Evolutionary conservation across 2,113 vertebrate species (phyloP).

Genomic region (Cyprinus carpio): DNA sequence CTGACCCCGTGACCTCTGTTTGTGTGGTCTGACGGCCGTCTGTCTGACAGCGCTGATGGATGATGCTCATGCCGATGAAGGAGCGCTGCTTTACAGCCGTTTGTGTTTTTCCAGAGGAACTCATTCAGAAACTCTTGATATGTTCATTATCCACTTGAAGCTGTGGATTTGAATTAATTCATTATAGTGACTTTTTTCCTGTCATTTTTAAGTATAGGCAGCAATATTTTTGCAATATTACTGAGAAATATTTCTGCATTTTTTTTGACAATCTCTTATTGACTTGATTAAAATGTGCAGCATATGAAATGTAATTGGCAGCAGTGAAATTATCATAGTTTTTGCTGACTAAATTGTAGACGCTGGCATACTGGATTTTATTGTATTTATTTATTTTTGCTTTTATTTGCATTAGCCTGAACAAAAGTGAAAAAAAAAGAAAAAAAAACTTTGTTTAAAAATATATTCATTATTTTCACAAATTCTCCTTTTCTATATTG

Average conservation of each 20-base stretch:
- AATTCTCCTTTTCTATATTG: too few relatives aligned
- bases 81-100: not conserved
- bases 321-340: too few relatives aligned
- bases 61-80: not conserved
- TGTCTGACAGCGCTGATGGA: not conserved
- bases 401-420: not conserved
- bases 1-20: not conserved
- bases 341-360: too few relatives aligned
- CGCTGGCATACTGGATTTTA: not conserved
- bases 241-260: not conserved
- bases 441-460: too few relatives aligned
- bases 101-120: not conserved
- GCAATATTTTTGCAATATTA: not conserved
- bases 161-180: not conserved
- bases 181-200: too few relatives aligned
- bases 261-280: too few relatives aligned
- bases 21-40: not conserved
- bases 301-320: too few relatives aligned
- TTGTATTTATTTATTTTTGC: not conserved
- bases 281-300: too few relatives aligned
- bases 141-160: not conserved
- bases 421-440: not conserved
- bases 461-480: too few relatives aligned
- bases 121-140: not conserved
- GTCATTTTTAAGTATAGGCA: not conserved